Percentiles rank a stretch among this genome's conserved stretches.
Conservation (phyloP, 1,140 invertebrate genomes). For the Theocolax elegans region DNA sequence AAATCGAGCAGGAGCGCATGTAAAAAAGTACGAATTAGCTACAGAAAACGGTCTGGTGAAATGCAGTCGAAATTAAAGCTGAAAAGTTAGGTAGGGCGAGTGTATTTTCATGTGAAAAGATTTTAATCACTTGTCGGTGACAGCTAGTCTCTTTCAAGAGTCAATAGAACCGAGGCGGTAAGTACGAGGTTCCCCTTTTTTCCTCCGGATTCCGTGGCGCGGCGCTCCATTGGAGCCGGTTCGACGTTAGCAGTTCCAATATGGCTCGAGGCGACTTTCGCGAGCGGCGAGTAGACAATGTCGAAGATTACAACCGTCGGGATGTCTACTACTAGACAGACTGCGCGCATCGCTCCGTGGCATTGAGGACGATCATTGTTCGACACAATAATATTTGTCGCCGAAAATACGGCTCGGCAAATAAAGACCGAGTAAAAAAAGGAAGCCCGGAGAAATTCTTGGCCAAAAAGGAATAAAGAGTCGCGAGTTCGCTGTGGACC, state of each 20-base stretch:
- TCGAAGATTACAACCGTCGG: constrained; percentile 61
- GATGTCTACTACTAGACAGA: constrained; percentile 1
- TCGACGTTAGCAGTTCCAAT: constrained; percentile 58
- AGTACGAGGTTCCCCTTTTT: neutral
- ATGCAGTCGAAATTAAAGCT: too few species aligned
- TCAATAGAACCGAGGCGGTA: constrained; percentile 25
- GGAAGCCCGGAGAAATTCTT: constrained; percentile 57
- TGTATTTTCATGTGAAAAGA: constrained; percentile 6
- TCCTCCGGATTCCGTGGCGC: neutral
- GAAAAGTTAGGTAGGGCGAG: too few species aligned
- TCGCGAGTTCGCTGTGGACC: neutral
- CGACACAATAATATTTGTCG: constrained; percentile 68
- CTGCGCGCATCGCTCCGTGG: constrained; percentile 47
- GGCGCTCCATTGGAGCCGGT: constrained; percentile 32
- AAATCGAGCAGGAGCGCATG: too few species aligned
- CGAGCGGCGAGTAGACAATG: constrained; percentile 64
- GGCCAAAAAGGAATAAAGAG: constrained; percentile 59
- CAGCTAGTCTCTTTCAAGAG: constrained; percentile 33
- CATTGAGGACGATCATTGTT: constrained; percentile 66
- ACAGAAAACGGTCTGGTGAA: too few species aligned
- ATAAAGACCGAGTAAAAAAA: constrained; percentile 8
- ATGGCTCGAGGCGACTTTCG: constrained; percentile 58
- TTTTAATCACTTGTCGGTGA: constrained; percentile 41
- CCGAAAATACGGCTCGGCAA: constrained; percentile 56
- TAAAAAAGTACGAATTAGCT: too few species aligned